Conservation (phyloP, 92 coral and sea anemone species). For the Desmophyllum pertusum region DNA sequence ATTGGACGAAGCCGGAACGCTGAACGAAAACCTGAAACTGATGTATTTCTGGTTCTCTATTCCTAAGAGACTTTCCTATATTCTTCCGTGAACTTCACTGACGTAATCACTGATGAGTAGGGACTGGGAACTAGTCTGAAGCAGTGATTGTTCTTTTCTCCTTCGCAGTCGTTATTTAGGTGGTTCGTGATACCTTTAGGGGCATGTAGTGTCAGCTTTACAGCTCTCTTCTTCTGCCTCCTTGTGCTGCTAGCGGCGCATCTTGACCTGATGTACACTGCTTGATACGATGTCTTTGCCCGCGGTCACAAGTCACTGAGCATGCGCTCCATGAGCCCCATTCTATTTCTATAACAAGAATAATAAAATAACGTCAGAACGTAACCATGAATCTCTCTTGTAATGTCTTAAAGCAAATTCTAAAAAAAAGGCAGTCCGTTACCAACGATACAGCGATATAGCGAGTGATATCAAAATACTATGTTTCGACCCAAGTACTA, state of each 20-base stretch:
- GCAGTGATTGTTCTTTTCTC: neutral
- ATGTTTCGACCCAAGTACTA: too few species aligned
- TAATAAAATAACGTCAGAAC: neutral
- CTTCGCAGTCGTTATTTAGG: neutral
- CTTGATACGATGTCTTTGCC: constrained; percentile 10
- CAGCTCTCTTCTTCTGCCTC: neutral
- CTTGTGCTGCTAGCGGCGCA: neutral
- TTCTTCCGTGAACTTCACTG: too few species aligned
- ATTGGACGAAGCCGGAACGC: too few species aligned
- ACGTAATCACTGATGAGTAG: too few species aligned
- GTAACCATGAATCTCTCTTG: neutral
- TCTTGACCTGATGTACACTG: neutral
- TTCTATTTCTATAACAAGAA: neutral
- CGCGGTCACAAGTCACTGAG: constrained; percentile 20
- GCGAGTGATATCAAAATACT: too few species aligned
- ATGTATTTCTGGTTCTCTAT: too few species aligned
- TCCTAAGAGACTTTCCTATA: too few species aligned
- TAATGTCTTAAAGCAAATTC: neutral
- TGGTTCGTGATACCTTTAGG: neutral
- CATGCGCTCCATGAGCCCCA: constrained; percentile 35
- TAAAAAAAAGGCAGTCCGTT: too few species aligned
- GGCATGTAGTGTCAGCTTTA: neutral
- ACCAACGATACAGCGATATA: too few species aligned
- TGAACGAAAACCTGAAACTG: too few species aligned
- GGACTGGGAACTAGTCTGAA: too few species aligned